Evolutionary conservation across 2,888 invertebrate species (phyloP), one percentile per base, ranked within the genome.

Genomic region (Noctuana brunneofusca): DNA sequence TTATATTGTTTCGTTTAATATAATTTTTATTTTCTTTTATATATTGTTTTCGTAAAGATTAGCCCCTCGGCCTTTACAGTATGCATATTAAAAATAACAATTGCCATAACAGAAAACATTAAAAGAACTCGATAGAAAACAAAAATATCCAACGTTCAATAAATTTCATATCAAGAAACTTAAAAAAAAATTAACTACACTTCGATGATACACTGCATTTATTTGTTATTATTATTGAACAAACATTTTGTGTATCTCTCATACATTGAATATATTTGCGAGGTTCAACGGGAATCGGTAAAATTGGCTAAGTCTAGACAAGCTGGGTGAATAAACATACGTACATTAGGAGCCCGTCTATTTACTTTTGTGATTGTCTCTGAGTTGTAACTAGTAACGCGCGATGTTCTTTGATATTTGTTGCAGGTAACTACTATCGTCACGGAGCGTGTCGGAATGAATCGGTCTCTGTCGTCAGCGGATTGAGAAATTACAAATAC

Each of bases 401-500:
- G 14, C 38, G 3, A 16, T 41, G n/a, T 41, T 12, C 41, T 43
- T 46, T 35, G 60, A 11, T 59, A 22, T 60, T 46, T 53, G 60
- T 65, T 62, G 66, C 64, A 69, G 62, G 63, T 80, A 80, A 80
- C 79, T 60, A 46, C 35, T 76, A 78, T 72, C 72, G 75, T 76
- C 79, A 80, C 69, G 65, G 65, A 68, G 73, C 76, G 72, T 76
- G 75, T 78, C 81, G 70, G 74, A 83, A 79, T 74, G 74, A 78
- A 86, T 87, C 79, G 72, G 79, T 80, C 79, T 75, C 77, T 78
- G 81, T 78, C 79, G 68, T 72, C 69, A 71, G 66, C 68, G 71
- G 75, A 81, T 86, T 83, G 82, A 83, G 85, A 84, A 83, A 86
- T 86, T 78, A 83, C 78, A 78, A 84, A 81, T 76, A 79, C 72